Conservation (phyloP, 2,113 vertebrate genomes). For the Garra rufa region DNA sequence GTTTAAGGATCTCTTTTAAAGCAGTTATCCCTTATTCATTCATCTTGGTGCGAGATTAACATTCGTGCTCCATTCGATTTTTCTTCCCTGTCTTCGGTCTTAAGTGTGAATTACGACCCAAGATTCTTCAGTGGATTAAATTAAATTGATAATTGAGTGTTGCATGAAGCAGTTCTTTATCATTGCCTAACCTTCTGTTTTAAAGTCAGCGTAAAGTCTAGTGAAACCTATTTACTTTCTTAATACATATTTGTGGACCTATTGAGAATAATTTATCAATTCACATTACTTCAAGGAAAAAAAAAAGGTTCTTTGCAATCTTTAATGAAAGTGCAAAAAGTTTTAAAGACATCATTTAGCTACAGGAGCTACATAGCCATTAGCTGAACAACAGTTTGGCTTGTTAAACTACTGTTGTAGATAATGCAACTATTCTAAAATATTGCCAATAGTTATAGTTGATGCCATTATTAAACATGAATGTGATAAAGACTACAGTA, state of each 20-base stretch:
- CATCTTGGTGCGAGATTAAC: not conserved
- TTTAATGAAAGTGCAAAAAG: not conserved
- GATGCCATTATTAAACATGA: not conserved
- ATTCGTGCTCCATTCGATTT: not conserved
- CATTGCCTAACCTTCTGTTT: slow-evolving; percentile 5
- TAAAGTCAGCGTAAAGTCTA: slow-evolving; percentile 6
- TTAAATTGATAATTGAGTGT: slow-evolving; percentile 19
- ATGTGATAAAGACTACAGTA: not conserved
- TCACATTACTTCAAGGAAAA: not conserved
- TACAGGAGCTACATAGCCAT: not conserved
- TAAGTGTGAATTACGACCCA: not conserved
- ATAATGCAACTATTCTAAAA: not conserved
- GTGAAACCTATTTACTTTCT: not conserved
- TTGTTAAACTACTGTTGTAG: slow-evolving; percentile 3
- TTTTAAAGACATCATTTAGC: not conserved
- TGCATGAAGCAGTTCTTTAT: slow-evolving; percentile 11
- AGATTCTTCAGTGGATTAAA: slow-evolving; percentile 17
- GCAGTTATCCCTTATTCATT: not conserved
- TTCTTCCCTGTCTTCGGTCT: slow-evolving; percentile 1
- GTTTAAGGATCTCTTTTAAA: slow-evolving; percentile 7
- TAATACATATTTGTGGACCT: not conserved
- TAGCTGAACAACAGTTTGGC: not conserved
- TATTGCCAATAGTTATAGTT: not conserved
- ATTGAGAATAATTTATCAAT: not conserved
- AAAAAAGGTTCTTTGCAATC: not conserved